phyloP scores from a whole-genome alignment of 2,888 invertebrate species.

The Nemurella pictetii region DNA sequence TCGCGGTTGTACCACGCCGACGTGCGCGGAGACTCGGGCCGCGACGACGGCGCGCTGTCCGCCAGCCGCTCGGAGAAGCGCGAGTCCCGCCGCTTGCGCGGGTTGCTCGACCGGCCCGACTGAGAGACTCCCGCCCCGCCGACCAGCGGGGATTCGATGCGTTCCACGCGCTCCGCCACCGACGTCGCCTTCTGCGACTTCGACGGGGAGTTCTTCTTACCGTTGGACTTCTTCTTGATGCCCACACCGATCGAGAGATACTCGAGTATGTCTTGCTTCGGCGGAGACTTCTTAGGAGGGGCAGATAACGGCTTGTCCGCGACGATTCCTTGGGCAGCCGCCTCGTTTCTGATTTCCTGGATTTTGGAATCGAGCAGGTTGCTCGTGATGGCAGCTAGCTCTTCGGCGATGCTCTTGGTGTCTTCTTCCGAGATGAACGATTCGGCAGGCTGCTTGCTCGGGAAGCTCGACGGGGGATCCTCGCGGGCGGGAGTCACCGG shows the following conservation, averaged over 20 bases:
- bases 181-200: slow-evolving; percentile 59
- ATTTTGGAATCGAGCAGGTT: slow-evolving; percentile 15
- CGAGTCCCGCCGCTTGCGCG: slow-evolving; percentile 47
- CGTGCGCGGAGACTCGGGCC: slow-evolving; percentile 12
- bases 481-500: slow-evolving; percentile 71
- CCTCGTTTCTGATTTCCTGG: background rate
- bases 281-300: slow-evolving; percentile 54
- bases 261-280: slow-evolving; percentile 74
- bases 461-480: slow-evolving; percentile 64
- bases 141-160: slow-evolving; percentile 64
- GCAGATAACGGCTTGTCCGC: background rate
- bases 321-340: background rate
- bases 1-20: slow-evolving; percentile 30
- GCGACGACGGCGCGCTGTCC: slow-evolving; percentile 12
- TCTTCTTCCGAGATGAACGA: background rate
- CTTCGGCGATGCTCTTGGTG: slow-evolving; percentile 5
- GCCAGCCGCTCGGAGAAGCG: background rate
- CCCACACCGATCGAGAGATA: slow-evolving; percentile 68
- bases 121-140: slow-evolving; percentile 43
- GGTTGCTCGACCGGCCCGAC: slow-evolving; percentile 57
- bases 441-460: slow-evolving; percentile 45
- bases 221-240: slow-evolving; percentile 67
- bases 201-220: slow-evolving; percentile 59
- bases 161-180: slow-evolving; percentile 45
- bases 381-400: background rate